Conservation (phyloP, 2,888 invertebrate genomes). For the Apamea sordens region DNA sequence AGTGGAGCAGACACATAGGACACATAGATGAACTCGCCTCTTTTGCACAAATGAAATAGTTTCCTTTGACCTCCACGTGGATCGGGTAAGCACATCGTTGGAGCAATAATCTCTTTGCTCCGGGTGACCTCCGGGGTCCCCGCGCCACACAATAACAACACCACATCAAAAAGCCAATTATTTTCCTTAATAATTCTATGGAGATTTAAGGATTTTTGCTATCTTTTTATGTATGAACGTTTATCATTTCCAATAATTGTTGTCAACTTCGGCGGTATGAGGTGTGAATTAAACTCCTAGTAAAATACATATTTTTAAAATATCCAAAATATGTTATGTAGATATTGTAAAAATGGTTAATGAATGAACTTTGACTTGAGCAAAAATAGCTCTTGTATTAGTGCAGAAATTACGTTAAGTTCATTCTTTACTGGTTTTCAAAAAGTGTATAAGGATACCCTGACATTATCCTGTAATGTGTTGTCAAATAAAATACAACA, state of each 20-base stretch:
- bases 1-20: neutral
- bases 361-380: neutral
- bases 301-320: slow-evolving; percentile 37
- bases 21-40: neutral
- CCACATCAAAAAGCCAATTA: slow-evolving; percentile 73
- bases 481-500: slow-evolving; percentile 3
- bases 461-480: neutral
- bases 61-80: slow-evolving; percentile 29
- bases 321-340: slow-evolving; percentile 37
- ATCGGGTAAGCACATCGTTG: slow-evolving; percentile 27
- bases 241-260: slow-evolving; percentile 74
- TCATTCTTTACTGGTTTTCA: neutral
- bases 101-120: slow-evolving; percentile 35
- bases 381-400: neutral
- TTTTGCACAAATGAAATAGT: slow-evolving; percentile 50
- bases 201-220: slow-evolving; percentile 63
- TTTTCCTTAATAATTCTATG: slow-evolving; percentile 61
- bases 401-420: neutral
- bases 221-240: slow-evolving; percentile 72
- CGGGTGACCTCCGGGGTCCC: slow-evolving; percentile 23
- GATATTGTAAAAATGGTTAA: neutral
- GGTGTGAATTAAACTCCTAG: slow-evolving; percentile 72
- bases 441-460: neutral
- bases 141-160: slow-evolving; percentile 37
- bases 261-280: slow-evolving; percentile 67